Evolutionary conservation across 1,140 invertebrate genomes (phyloP).

Genomic region (Harlomillsia oculata): DNA sequence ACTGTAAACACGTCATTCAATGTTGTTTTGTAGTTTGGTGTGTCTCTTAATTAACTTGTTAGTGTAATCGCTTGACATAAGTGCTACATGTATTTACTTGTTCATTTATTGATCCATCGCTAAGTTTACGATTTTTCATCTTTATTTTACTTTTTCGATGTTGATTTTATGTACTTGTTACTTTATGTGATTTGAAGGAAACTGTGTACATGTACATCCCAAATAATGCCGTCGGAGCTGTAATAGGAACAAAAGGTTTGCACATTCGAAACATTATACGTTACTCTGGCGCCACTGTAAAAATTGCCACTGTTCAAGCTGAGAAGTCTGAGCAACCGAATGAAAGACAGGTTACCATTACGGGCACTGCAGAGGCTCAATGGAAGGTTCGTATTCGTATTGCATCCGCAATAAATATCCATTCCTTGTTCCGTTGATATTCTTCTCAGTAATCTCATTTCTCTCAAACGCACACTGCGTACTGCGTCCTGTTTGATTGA

Average conservation of each 20-base stretch:
- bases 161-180: too few relatives aligned
- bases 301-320: slow-evolving; percentile 73
- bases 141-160: too few relatives aligned
- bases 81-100: too few relatives aligned
- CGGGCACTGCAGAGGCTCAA: slow-evolving; percentile 75
- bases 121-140: too few relatives aligned
- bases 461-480: too few relatives aligned
- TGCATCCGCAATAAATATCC: not conserved
- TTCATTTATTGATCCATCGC: too few relatives aligned
- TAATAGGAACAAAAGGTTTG: slow-evolving; percentile 82
- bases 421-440: not conserved
- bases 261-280: slow-evolving; percentile 95
- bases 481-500: too few relatives aligned
- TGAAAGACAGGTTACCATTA: slow-evolving; percentile 63
- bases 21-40: too few relatives aligned
- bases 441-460: not conserved
- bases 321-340: slow-evolving; percentile 34
- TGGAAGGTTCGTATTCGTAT: slow-evolving; percentile 74
- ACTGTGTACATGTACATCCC: slow-evolving; percentile 92
- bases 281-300: slow-evolving; percentile 87
- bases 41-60: too few relatives aligned
- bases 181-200: slow-evolving; percentile 49
- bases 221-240: slow-evolving; percentile 87
- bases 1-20: too few relatives aligned
- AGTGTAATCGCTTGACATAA: too few relatives aligned